Evolutionary conservation across 2,888 invertebrate species (phyloP), one percentile per base, ranked within the genome.

Genomic region (Cordilura impudica): DNA sequence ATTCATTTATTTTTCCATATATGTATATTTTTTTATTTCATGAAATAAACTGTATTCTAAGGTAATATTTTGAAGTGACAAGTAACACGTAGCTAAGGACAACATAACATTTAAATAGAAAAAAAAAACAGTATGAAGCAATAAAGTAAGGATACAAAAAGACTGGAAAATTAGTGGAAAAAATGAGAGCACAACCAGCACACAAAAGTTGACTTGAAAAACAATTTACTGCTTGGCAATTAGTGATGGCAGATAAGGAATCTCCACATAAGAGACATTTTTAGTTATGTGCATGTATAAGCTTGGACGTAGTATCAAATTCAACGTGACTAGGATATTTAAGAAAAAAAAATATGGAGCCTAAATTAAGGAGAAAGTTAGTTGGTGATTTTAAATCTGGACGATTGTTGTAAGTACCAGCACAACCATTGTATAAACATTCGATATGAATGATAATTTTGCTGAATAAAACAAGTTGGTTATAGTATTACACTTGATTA

Each of bases 181-280:
- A 56, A 29, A 70, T 58, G 45, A 58, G 35, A 71, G 47, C 26
- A 63, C 31, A 61, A 63, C 21, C 49, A 43, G 3, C 16, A 45
- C 16, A 47, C 26, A 61, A 60, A 5, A 56, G 39, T 39, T 58
- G 66, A 73, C 61, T 26, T 69, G 45, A 26, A 73, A 66, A 69
- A 81, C 73, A 80, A 78, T 78, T 80, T 78, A 75, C 75, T 81
- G 78, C 65, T 47, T 72, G 78, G 80, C 77, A 81, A 81, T 81
- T 81, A 81, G 81, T 63, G 65, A 71, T 72, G 58, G 61, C 56
- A 71, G 67, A 78, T 70, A 56, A 71, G 70, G 63, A 78, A 70
- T 53, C 61, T 31, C 49, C 54, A 70, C 56, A 66, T 56, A 51
- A 18, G 18, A 71, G 72, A 78, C 73, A 66, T 70, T 23, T 65